These are phyloP conservation scores for Girardinus metallicus DNA, from an alignment of 2,797 vertebrate genomes.

Conservation along the genomic window DNA sequence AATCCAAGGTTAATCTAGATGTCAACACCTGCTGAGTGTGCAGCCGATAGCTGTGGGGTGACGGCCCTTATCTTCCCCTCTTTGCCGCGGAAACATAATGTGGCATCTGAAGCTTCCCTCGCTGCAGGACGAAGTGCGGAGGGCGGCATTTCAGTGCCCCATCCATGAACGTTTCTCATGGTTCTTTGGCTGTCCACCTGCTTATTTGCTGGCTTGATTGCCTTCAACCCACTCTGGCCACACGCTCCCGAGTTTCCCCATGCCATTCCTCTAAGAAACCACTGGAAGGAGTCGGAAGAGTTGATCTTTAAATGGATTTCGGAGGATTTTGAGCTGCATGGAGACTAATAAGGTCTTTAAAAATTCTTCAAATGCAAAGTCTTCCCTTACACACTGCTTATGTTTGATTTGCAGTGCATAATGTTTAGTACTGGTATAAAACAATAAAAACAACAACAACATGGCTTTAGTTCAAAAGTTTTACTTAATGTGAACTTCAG, in stretches of 20 bases:
- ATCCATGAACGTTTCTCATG: slow-evolving; percentile 50
- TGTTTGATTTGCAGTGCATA: neutral
- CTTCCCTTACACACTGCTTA: neutral
- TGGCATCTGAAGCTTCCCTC: slow-evolving; percentile 83
- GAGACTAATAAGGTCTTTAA: neutral
- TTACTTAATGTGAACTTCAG: neutral
- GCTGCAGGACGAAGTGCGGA: slow-evolving; percentile 73
- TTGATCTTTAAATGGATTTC: neutral
- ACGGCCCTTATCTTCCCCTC: slow-evolving; percentile 63
- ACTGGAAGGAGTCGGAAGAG: slow-evolving; percentile 7
- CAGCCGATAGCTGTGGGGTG: slow-evolving; percentile 84
- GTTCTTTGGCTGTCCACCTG: slow-evolving; percentile 54
- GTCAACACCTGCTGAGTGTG: slow-evolving; percentile 87
- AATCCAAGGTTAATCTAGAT: slow-evolving; percentile 92
- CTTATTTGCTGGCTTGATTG: slow-evolving; percentile 47
- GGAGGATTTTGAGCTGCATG: neutral
- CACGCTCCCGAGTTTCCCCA: slow-evolving; percentile 27
- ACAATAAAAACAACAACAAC: neutral
- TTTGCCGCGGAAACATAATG: slow-evolving; percentile 85
- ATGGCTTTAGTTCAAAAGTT: neutral
- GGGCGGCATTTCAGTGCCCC: slow-evolving; percentile 46
- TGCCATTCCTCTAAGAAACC: slow-evolving; percentile 14
- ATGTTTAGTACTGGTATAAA: neutral
- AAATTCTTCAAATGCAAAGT: too few species aligned
- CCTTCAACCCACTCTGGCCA: slow-evolving; percentile 32